Conservation (phyloP, 1,140 invertebrate genomes). For the Drosophila lacteicornis region DNA sequence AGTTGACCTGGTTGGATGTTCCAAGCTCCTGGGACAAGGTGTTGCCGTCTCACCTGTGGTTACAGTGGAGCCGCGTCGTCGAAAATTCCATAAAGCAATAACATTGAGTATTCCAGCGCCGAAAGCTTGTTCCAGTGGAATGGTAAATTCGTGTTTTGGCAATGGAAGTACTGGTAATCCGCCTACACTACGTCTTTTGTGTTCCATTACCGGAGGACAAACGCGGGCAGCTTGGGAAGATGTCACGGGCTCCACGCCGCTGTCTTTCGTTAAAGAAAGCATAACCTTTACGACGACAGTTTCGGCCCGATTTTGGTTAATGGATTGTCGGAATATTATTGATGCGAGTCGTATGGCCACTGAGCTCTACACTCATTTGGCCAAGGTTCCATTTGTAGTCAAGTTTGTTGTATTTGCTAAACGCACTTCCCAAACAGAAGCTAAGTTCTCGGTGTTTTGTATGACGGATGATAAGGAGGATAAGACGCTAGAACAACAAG, state of each 20-base stretch:
- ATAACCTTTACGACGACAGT: slow-evolving; percentile 99
- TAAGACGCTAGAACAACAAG: slow-evolving; percentile 98
- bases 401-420: slow-evolving; percentile 98
- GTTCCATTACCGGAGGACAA: slow-evolving; percentile 98
- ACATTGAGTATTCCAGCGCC: slow-evolving; percentile 99
- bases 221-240: slow-evolving; percentile 99
- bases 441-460: slow-evolving; percentile 97
- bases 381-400: slow-evolving; percentile 99
- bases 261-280: slow-evolving; percentile 99
- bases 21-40: slow-evolving; percentile 97
- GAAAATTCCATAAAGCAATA: slow-evolving; percentile 99
- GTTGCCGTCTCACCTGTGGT: slow-evolving; percentile 99
- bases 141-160: slow-evolving; percentile 95
- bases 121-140: slow-evolving; percentile 96
- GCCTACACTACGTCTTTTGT: slow-evolving; percentile 96
- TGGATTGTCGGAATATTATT: slow-evolving; percentile 98
- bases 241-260: slow-evolving; percentile 98
- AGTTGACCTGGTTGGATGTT: slow-evolving; percentile 96
- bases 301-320: slow-evolving; percentile 99
- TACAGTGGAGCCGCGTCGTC: slow-evolving; percentile 97
- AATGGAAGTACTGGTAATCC: slow-evolving; percentile 86
- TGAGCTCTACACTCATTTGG: slow-evolving; percentile 95
- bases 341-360: slow-evolving; percentile 99
- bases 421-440: slow-evolving; percentile 95
- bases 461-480: slow-evolving; percentile 99